Evolutionary conservation across 2,113 vertebrate genomes (phyloP).

Genomic region (Hemiscyllium ocellatum): DNA sequence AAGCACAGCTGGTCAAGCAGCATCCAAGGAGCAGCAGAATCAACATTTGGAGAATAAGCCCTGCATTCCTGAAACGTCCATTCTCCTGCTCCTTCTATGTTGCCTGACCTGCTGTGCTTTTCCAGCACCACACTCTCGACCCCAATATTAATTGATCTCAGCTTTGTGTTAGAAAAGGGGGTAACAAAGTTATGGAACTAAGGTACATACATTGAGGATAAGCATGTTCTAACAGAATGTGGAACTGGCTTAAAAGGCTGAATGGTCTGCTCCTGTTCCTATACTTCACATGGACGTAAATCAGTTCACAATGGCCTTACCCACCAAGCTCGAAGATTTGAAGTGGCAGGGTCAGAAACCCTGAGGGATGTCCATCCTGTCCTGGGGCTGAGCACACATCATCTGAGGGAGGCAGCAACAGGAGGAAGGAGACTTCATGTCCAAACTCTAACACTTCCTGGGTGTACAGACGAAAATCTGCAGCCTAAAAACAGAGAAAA

Average conservation of each 20-base stretch:
- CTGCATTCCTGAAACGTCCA: too few relatives aligned
- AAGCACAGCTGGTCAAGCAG: too few relatives aligned
- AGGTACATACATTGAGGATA: background rate
- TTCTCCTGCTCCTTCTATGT: too few relatives aligned
- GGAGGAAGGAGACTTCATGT: constrained; percentile 56
- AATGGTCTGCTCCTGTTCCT: background rate
- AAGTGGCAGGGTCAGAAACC: constrained; percentile 58
- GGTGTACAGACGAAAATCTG: constrained; percentile 63
- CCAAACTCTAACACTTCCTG: constrained; percentile 61
- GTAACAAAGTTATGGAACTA: background rate
- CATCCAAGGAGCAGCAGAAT: too few relatives aligned
- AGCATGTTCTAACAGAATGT: background rate
- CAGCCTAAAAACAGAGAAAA: constrained; percentile 46
- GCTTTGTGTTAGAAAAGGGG: background rate
- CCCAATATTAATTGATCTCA: background rate
- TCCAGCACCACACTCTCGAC: too few relatives aligned
- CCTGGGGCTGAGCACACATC: constrained; percentile 63
- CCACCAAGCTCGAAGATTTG: constrained; percentile 66
- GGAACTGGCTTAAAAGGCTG: background rate
- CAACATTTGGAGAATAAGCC: too few relatives aligned
- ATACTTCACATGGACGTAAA: background rate
- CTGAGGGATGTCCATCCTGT: constrained; percentile 49
- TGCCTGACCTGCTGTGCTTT: too few relatives aligned
- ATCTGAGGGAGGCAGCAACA: constrained; percentile 63
- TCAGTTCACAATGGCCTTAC: background rate